These are phyloP conservation scores for Lordiphosa fenestrarum DNA, from an alignment of 2,888 invertebrate genomes.

Conservation along the genomic window DNA sequence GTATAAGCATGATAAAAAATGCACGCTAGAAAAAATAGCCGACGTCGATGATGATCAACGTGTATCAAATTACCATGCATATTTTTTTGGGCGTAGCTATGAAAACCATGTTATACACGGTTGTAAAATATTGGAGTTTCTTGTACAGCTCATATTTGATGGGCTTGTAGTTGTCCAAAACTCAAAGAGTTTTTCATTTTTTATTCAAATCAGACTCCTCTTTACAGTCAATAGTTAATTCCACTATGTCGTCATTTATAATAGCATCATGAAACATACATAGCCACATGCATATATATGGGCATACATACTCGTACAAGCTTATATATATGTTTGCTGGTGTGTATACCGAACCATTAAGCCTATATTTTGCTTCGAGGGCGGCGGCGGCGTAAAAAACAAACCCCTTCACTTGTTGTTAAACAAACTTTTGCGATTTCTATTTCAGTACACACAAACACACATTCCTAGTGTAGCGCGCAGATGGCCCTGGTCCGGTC, in stretches of 20 bases:
- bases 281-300: conserved; percentile 9
- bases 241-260: conserved; percentile 44
- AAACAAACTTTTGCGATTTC: conserved; percentile 70
- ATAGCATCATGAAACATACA: conserved; percentile 22
- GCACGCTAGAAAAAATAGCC: no score
- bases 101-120: no score
- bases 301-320: background rate
- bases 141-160: conserved; percentile 20
- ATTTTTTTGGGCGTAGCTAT: no score
- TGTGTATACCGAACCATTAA: conserved; percentile 37
- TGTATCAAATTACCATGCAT: no score
- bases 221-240: conserved; percentile 38
- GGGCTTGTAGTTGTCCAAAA: conserved; percentile 18
- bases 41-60: no score
- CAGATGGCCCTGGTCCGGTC: conserved; percentile 47
- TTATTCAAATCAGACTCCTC: conserved; percentile 26
- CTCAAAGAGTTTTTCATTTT: conserved; percentile 33
- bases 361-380: conserved; percentile 34
- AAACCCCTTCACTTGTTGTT: conserved; percentile 69
- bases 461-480: conserved; percentile 27
- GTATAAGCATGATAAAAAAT: no score
- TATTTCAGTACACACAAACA: conserved; percentile 48
- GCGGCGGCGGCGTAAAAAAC: conserved; percentile 52
- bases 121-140: no score
- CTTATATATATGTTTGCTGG: conserved; percentile 12